phyloP scores from a whole-genome alignment of 2,888 invertebrate genomes.

The Mycalesis mineus region DNA sequence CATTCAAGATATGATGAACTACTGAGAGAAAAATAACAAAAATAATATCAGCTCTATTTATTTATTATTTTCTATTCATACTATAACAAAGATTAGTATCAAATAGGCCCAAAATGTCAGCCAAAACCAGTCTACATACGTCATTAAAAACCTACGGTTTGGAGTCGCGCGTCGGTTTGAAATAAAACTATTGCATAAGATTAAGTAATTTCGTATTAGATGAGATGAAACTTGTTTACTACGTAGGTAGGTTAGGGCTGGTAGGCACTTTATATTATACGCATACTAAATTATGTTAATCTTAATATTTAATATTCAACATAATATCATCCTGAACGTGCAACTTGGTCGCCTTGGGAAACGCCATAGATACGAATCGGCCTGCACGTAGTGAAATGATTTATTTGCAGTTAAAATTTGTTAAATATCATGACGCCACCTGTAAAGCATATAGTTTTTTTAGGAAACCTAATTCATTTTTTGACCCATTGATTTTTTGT shows the following conservation, averaged over 20 bases:
- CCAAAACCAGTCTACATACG: background rate
- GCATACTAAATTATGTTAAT: conserved; percentile 5
- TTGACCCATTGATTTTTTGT: too few species aligned
- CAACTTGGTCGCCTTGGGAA: background rate
- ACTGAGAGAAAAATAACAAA: too few species aligned
- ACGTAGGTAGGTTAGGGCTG: background rate
- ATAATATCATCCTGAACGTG: background rate
- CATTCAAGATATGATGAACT: too few species aligned
- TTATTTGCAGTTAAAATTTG: too few species aligned
- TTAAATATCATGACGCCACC: too few species aligned
- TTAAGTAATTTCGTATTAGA: background rate
- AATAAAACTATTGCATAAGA: background rate
- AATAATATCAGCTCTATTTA: too few species aligned
- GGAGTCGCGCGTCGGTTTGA: background rate
- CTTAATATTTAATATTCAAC: background rate
- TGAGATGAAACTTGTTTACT: background rate
- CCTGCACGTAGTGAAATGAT: too few species aligned
- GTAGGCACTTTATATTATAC: background rate
- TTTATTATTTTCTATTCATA: too few species aligned
- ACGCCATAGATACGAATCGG: background rate
- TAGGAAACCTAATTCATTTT: too few species aligned
- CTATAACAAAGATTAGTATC: too few species aligned
- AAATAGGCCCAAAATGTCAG: too few species aligned
- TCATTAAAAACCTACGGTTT: background rate
- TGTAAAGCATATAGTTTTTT: too few species aligned